Conservation (phyloP, 1,140 invertebrate species). For the Cepaea nemoralis region DNA sequence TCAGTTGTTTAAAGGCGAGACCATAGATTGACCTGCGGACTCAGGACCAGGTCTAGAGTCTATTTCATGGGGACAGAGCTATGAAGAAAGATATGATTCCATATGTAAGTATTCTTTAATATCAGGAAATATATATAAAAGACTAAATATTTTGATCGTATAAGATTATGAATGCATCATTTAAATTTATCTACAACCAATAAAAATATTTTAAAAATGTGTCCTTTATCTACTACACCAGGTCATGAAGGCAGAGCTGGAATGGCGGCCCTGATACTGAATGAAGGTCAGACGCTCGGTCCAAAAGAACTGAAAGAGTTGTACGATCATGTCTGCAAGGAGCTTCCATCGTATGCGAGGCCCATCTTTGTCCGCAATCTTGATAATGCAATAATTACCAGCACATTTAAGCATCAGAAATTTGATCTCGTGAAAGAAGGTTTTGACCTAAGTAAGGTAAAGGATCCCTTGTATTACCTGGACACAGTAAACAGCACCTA, state of each 20-base stretch:
- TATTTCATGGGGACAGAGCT: too few species aligned
- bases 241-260: slow-evolving; percentile 36
- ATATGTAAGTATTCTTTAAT: too few species aligned
- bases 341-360: slow-evolving; percentile 86
- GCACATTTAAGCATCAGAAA: slow-evolving; percentile 63
- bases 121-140: too few species aligned
- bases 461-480: slow-evolving; percentile 84
- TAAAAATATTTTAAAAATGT: too few species aligned
- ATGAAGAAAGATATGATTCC: too few species aligned
- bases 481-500: slow-evolving; percentile 74
- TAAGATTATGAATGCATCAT: too few species aligned
- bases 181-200: too few species aligned
- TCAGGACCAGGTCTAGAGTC: too few species aligned
- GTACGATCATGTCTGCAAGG: slow-evolving; percentile 52
- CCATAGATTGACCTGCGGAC: too few species aligned
- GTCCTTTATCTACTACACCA: not conserved
- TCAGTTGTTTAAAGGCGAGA: too few species aligned
- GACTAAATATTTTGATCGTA: too few species aligned
- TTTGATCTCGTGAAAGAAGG: slow-evolving; percentile 85
- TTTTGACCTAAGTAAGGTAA: slow-evolving; percentile 84
- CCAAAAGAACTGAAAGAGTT: slow-evolving; percentile 23
- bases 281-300: slow-evolving; percentile 4
- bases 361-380: slow-evolving; percentile 87
- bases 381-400: slow-evolving; percentile 53
- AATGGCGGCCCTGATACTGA: slow-evolving; percentile 21